These are phyloP conservation scores for Micoletzkya japonica DNA, from an alignment of 2,888 invertebrate genomes.

Conservation along the genomic window DNA sequence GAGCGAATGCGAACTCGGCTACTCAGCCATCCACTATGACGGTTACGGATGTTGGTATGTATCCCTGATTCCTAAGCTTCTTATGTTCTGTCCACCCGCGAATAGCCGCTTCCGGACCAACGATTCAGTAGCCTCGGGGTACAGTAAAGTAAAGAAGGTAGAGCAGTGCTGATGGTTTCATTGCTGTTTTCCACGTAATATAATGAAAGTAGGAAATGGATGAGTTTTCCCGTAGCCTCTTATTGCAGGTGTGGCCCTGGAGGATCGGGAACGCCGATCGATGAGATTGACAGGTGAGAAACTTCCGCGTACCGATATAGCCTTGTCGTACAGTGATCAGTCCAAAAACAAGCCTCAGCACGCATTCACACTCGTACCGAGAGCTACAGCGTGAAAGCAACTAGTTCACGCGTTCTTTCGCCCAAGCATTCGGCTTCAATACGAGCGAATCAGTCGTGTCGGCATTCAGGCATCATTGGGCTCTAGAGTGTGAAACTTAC, in stretches of 20 bases:
- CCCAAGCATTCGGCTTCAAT: no score
- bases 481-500: no score
- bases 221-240: background rate
- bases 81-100: background rate
- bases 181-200: background rate
- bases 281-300: constrained; percentile 62
- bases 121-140: background rate
- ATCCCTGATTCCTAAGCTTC: background rate
- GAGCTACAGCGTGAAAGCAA: no score
- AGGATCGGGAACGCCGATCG: constrained; percentile 55
- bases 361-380: no score
- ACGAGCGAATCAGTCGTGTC: no score
- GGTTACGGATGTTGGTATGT: constrained; percentile 56
- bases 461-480: no score
- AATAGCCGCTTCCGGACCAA: background rate
- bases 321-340: no score
- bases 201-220: background rate
- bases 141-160: background rate
- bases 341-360: no score
- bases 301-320: no score
- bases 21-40: constrained; percentile 56
- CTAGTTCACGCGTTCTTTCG: no score
- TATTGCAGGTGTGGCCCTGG: constrained; percentile 59
- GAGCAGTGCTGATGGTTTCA: background rate
- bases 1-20: constrained; percentile 55